Evolutionary conservation across 1,140 invertebrate species (phyloP).

Genomic region (Eueides isabella): DNA sequence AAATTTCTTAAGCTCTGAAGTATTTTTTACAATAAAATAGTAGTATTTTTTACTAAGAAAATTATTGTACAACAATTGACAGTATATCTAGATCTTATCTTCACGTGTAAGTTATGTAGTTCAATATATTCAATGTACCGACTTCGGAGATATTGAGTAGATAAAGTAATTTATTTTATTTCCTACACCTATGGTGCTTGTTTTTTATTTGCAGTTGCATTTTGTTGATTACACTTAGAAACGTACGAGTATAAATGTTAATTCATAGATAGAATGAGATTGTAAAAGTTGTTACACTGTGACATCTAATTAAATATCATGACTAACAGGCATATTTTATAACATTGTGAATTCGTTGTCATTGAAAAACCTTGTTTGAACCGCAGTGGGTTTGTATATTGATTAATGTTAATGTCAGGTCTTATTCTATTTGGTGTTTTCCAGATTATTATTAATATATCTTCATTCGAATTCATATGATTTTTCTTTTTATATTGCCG

Average conservation of each 20-base stretch:
- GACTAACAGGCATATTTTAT: background rate
- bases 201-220: background rate
- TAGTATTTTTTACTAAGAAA: conserved; percentile 20
- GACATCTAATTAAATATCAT: background rate
- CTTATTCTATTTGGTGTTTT: background rate
- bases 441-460: background rate
- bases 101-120: conserved; percentile 22
- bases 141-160: conserved; percentile 14
- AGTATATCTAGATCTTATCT: conserved; percentile 33
- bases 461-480: background rate
- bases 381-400: conserved; percentile 13
- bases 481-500: background rate
- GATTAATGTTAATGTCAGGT: background rate
- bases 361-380: conserved; percentile 40
- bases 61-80: conserved; percentile 32
- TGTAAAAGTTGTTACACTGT: background rate
- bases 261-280: background rate
- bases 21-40: conserved; percentile 5
- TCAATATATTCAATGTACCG: conserved; percentile 25
- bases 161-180: conserved; percentile 17
- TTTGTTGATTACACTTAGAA: background rate
- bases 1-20: background rate
- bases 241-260: background rate
- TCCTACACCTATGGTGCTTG: background rate
- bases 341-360: conserved; percentile 30